These are phyloP conservation scores for Eulemur rufifrons DNA, from an alignment of 2,113 vertebrate species.

Conservation along the genomic window DNA sequence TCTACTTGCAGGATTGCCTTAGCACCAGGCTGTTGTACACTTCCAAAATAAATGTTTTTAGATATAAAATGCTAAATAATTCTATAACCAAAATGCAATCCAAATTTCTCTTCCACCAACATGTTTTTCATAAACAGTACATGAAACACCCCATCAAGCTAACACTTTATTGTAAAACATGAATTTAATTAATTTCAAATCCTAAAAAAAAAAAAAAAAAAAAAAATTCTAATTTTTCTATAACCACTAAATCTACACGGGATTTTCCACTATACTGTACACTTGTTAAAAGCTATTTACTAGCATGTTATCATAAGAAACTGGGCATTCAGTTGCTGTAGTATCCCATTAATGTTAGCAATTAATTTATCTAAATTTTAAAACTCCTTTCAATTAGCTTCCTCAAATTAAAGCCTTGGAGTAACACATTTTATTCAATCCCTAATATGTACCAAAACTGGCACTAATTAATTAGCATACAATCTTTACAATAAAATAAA, in stretches of 20 bases:
- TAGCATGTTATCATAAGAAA: not conserved
- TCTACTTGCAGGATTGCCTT: not conserved
- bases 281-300: not conserved
- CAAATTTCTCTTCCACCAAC: not conserved
- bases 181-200: not conserved
- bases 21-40: not conserved
- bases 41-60: not conserved
- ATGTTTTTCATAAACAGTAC: not conserved
- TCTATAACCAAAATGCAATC: not conserved
- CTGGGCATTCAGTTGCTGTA: not conserved
- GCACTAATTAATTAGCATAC: not conserved
- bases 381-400: not conserved
- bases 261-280: not conserved
- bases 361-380: not conserved
- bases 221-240: not conserved
- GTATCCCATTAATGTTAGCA: not conserved
- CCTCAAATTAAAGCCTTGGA: not conserved
- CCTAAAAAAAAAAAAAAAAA: not conserved
- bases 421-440: not conserved
- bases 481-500: not conserved
- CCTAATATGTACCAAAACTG: not conserved
- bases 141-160: not conserved
- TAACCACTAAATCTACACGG: not conserved
- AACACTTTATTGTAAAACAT: not conserved
- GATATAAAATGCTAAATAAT: not conserved